Base-by-base conservation (phyloP, 2,888 invertebrate species). In the Tolmerus cingulatus region DNA sequence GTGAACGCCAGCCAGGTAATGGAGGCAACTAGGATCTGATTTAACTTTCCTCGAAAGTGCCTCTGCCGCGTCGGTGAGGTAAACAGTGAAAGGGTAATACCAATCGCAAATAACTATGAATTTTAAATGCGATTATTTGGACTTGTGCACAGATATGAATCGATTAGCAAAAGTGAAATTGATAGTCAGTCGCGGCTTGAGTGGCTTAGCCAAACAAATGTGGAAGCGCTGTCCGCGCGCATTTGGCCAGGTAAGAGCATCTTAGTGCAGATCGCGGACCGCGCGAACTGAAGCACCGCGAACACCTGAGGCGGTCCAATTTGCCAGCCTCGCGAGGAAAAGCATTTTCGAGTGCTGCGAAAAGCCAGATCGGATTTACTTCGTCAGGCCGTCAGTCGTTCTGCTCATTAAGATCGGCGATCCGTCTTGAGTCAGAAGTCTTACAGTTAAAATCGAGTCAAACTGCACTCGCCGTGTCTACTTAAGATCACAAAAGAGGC, bases 371-470 rank as follows among this genome's bases (percentile, higher is more conserved):
- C 43, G 43, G 74, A 85, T 74, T 74, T 30, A 85, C 51, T 82
- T 82, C 34, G 82, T n/a, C 57, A 66, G 82, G 19, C 66, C 40
- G 30, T 82, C 55, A 12, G 27, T 3, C 74, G 43, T 46, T 85
- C 74, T 74, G 85, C 27, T 85, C 85, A 74, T 85, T 85, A 74
- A 85, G 27, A 85, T 74, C 85, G 30, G 85, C 74, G 74, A 74
- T 74, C 85, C 74, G 74, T 74, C 74, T 85, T 85, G 74, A 74
- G 57, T 51, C 46, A 19, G 5, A 34, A 66, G 66, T 66, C 23
- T 27, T 85, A 85, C 85, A 85, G 85, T 85, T 85, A 85, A 74
- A 85, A 74, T 74, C 37, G 9, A 85, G 46, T 74, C 74, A 82
- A 85, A 74, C 55, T 85, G 74, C 85, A 74, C 85, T 9, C 9